These are phyloP conservation scores for Neelides folsomi DNA, from an alignment of 2,888 invertebrate species.

Conservation along the genomic window DNA sequence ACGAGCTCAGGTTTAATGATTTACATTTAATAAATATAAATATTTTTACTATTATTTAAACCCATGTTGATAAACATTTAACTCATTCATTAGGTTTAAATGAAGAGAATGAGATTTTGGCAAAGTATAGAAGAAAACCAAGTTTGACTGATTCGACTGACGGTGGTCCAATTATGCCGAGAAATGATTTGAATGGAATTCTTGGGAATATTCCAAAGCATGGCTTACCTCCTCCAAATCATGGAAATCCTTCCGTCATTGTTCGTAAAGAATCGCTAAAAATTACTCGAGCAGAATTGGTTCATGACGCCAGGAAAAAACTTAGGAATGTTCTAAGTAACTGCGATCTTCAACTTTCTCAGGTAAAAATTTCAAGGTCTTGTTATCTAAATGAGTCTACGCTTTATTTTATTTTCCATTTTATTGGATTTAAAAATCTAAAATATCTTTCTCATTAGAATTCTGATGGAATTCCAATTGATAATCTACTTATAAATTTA, in stretches of 20 bases:
- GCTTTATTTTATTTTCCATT: not conserved
- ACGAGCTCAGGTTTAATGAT: conserved; percentile 10
- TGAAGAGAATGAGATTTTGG: conserved; percentile 60
- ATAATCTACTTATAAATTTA: conserved; percentile 46
- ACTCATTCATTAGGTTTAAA: too few relatives aligned
- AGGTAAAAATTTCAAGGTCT: conserved; percentile 12
- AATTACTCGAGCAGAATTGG: conserved; percentile 26
- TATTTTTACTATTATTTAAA: too few relatives aligned
- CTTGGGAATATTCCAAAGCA: conserved; percentile 7
- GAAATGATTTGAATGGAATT: conserved; percentile 37
- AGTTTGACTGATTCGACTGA: conserved; percentile 40
- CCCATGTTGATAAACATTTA: too few relatives aligned
- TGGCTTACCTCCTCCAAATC: not conserved
- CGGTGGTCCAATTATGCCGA: conserved; percentile 35
- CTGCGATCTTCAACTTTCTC: conserved; percentile 47
- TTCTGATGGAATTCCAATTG: conserved; percentile 15
- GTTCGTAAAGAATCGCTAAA: conserved; percentile 29
- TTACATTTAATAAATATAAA: not conserved
- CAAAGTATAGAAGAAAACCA: conserved; percentile 64
- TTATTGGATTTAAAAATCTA: conserved; percentile 8
- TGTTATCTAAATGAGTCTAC: conserved; percentile 1
- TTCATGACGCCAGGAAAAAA: conserved; percentile 65
- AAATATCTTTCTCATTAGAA: conserved; percentile 6
- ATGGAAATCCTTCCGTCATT: not conserved
- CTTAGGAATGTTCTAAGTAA: conserved; percentile 78